Percentiles rank a stretch among this genome's conserved stretches.
These are phyloP conservation scores for Pseudorhombus dupliciocellatus DNA, from an alignment of 2,113 vertebrate species.

Conservation along the genomic window DNA sequence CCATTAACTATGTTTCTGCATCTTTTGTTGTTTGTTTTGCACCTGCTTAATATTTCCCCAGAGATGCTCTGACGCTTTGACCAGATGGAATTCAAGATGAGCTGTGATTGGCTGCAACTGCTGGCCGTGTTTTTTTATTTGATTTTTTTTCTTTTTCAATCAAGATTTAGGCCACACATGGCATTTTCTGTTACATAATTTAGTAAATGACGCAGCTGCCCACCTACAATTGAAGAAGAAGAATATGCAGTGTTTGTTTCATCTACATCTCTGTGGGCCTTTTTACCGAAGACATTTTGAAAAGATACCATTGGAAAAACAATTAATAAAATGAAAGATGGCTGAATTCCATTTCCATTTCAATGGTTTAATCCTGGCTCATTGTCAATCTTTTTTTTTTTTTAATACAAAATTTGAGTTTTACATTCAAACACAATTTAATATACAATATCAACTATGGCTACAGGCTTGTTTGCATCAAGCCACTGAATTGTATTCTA, in stretches of 20 bases:
- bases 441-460: no score
- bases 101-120: slow-evolving; percentile 24
- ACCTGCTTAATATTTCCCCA: slow-evolving; percentile 19
- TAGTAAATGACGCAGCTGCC: not conserved
- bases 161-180: slow-evolving; percentile 28
- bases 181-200: not conserved
- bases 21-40: slow-evolving; percentile 31
- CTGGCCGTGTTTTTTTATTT: not conserved
- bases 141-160: no score
- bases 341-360: no score
- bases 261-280: not conserved
- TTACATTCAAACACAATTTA: no score
- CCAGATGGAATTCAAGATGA: slow-evolving; percentile 15
- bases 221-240: not conserved
- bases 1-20: slow-evolving; percentile 21
- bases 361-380: no score
- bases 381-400: no score
- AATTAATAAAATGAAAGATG: not conserved
- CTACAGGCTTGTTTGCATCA: no score
- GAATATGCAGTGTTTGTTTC: not conserved
- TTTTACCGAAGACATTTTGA: not conserved
- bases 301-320: not conserved
- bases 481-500: no score
- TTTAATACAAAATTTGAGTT: no score
- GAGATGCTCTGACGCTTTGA: slow-evolving; percentile 14